These are phyloP conservation scores for Parasteatoda lunata DNA, from an alignment of 2,888 invertebrate species.

Conservation along the genomic window DNA sequence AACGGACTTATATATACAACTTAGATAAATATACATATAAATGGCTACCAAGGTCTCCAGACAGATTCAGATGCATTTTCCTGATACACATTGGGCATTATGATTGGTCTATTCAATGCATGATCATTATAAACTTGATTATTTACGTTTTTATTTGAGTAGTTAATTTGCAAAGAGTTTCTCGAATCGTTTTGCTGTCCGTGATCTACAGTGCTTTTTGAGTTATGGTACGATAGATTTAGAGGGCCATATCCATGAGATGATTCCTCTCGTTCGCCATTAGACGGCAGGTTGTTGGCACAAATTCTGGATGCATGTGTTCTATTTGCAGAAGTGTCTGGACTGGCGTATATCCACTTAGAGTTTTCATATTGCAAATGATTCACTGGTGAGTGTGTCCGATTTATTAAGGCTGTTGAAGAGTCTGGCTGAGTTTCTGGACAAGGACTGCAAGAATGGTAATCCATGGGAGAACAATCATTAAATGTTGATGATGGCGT, in stretches of 20 bases:
- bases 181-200: background rate
- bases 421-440: background rate
- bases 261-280: no score
- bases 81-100: background rate
- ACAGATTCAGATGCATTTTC: background rate
- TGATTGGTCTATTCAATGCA: background rate
- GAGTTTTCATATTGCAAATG: background rate
- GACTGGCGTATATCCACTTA: no score
- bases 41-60: background rate
- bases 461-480: constrained; percentile 20
- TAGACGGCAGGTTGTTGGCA: no score
- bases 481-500: constrained; percentile 13
- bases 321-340: no score
- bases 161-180: background rate
- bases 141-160: background rate
- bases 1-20: no score
- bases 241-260: no score
- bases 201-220: background rate
- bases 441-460: constrained; percentile 15
- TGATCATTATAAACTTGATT: background rate
- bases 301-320: no score
- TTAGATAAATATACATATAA: no score
- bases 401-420: background rate
- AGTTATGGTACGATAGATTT: no score
- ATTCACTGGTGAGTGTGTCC: background rate